Conservation (phyloP, 1,140 invertebrate genomes). For the Matsumurasca onukii region DNA sequence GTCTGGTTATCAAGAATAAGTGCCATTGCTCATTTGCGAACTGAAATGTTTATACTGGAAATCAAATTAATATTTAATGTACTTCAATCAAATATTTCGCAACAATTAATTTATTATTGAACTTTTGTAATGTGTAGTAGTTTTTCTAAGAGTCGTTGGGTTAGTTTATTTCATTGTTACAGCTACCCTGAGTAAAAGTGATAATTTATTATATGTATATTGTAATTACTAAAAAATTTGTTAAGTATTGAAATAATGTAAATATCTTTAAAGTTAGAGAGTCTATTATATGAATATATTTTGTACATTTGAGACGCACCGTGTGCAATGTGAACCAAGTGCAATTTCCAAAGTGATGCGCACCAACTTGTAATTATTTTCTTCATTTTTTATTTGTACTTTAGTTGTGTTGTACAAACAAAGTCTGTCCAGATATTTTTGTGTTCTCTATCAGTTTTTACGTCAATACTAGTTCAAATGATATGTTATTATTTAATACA, state of each 20-base stretch:
- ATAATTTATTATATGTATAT: constrained; percentile 17
- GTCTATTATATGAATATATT: neutral
- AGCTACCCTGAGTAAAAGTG: constrained; percentile 17
- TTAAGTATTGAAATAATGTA: constrained; percentile 3
- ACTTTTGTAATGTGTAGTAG: constrained; percentile 17
- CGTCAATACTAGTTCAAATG: constrained; percentile 15
- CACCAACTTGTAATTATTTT: constrained; percentile 20
- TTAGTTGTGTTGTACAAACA: constrained; percentile 16
- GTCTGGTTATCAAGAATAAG: constrained; percentile 4
- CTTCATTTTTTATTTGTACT: constrained; percentile 11
- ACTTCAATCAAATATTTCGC: constrained; percentile 13
- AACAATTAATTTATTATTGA: constrained; percentile 1
- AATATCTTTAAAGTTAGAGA: neutral
- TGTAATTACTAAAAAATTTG: constrained; percentile 10
- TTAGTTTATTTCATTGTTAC: constrained; percentile 6
- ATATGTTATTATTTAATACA: constrained; percentile 26
- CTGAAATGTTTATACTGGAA: constrained; percentile 9
- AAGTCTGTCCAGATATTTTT: constrained; percentile 16
- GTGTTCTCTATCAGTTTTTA: constrained; percentile 21
- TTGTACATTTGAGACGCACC: constrained; percentile 18
- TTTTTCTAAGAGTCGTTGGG: neutral
- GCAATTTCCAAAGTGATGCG: neutral
- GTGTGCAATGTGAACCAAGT: constrained; percentile 16
- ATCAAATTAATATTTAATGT: constrained; percentile 2
- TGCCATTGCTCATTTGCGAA: constrained; percentile 23